These are phyloP conservation scores for Lapara coniferarum DNA, from an alignment of 2,888 invertebrate genomes.

Conservation along the genomic window DNA sequence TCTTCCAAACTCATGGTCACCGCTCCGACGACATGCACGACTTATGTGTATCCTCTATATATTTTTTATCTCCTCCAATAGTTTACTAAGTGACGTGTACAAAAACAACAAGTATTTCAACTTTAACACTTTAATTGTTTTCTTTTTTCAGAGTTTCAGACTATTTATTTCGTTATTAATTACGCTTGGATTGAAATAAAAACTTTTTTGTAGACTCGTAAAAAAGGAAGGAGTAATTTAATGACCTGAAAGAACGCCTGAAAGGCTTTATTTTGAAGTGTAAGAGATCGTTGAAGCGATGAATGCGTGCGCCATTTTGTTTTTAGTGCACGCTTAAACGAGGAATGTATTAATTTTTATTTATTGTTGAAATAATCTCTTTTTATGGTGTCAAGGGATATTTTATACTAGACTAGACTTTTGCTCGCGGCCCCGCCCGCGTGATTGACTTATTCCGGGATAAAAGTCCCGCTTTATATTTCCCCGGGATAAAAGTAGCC, in stretches of 20 bases:
- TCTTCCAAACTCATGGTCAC: background rate
- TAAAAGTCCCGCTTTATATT: too few species aligned
- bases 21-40: background rate
- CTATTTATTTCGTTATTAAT: slow-evolving; percentile 10
- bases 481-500: too few species aligned
- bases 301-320: background rate
- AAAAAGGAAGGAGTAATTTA: background rate
- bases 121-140: slow-evolving; percentile 10
- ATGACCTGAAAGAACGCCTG: background rate
- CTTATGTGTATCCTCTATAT: slow-evolving; percentile 18
- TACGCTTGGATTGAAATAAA: background rate
- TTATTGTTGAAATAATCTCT: background rate
- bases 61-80: slow-evolving; percentile 19
- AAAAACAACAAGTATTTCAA: slow-evolving; percentile 19
- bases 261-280: background rate
- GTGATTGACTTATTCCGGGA: too few species aligned
- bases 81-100: slow-evolving; percentile 12
- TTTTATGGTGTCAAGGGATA: too few species aligned
- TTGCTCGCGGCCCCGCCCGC: too few species aligned
- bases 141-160: background rate
- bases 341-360: background rate
- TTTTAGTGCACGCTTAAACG: background rate
- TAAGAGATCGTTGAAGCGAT: background rate
- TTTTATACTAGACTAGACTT: too few species aligned
- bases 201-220: background rate